Percentiles rank a stretch among this genome's conserved stretches.
These are phyloP conservation scores for Propithecus perrieri DNA, from an alignment of 2,797 vertebrate genomes.

Conservation along the genomic window DNA sequence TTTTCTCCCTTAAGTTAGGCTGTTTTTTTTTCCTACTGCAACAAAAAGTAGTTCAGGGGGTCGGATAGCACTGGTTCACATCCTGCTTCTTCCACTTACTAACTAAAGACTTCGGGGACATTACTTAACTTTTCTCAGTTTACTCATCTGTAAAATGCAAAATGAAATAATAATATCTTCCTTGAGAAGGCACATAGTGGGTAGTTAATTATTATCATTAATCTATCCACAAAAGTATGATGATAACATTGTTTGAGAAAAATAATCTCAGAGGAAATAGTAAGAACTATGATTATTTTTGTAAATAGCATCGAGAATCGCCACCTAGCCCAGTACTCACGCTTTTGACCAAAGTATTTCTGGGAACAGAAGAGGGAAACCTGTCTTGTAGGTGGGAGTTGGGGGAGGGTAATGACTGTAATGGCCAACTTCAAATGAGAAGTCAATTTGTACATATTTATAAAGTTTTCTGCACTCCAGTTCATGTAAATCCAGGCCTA, in stretches of 20 bases:
- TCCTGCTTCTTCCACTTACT: not conserved
- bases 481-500: not conserved
- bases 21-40: not conserved
- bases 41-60: not conserved
- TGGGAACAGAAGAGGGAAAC: not conserved
- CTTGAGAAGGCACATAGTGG: not conserved
- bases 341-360: not conserved
- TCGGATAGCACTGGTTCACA: not conserved
- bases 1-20: not conserved
- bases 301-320: not conserved
- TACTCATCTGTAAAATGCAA: conserved; percentile 39
- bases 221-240: not conserved
- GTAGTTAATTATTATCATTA: conserved; percentile 41
- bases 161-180: not conserved
- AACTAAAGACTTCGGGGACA: not conserved
- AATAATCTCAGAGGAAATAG: not conserved
- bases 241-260: conserved; percentile 49
- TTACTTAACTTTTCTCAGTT: not conserved
- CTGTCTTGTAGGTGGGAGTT: not conserved
- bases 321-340: not conserved
- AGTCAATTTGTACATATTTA: conserved; percentile 39
- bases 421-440: conserved; percentile 15
- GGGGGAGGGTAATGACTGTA: not conserved
- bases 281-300: conserved; percentile 15
- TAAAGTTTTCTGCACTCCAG: not conserved